These are phyloP conservation scores for Temnothorax longispinosus DNA, from an alignment of 1,140 invertebrate genomes.

Conservation along the genomic window DNA sequence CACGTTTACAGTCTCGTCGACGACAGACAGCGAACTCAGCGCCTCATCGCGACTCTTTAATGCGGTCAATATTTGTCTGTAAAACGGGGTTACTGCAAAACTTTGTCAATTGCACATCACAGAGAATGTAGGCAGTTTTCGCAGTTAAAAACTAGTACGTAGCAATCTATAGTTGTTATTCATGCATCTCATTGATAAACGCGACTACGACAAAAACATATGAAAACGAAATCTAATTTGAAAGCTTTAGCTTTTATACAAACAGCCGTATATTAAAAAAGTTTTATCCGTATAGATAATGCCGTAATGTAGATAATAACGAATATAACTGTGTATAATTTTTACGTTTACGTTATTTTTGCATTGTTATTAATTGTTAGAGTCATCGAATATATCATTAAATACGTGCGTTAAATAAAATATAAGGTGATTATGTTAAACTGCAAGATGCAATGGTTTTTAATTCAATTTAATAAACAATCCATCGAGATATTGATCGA, in stretches of 20 bases:
- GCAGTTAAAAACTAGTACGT: slow-evolving; percentile 6
- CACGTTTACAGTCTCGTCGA: slow-evolving; percentile 26
- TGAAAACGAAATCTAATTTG: neutral
- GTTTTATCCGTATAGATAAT: neutral
- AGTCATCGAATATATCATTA: neutral
- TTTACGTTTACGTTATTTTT: neutral
- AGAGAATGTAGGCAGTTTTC: neutral
- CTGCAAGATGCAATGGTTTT: neutral
- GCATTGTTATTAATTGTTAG: neutral
- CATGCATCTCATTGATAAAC: slow-evolving; percentile 7
- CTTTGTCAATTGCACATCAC: neutral
- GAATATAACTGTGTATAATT: neutral
- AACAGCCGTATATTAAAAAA: slow-evolving; percentile 1
- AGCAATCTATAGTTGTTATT: slow-evolving; percentile 9
- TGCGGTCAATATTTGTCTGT: slow-evolving; percentile 42
- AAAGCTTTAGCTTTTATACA: neutral
- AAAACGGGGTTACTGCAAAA: slow-evolving; percentile 30
- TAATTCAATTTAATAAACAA: neutral
- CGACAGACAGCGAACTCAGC: slow-evolving; percentile 10
- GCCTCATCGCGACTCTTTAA: slow-evolving; percentile 36
- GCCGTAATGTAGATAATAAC: neutral
- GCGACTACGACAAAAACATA: neutral
- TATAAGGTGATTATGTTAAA: neutral
- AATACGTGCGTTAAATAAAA: neutral
- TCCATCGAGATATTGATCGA: neutral